Base-by-base conservation (phyloP, 2,113 vertebrate species). In the Trochalopteron elliotii region DNA sequence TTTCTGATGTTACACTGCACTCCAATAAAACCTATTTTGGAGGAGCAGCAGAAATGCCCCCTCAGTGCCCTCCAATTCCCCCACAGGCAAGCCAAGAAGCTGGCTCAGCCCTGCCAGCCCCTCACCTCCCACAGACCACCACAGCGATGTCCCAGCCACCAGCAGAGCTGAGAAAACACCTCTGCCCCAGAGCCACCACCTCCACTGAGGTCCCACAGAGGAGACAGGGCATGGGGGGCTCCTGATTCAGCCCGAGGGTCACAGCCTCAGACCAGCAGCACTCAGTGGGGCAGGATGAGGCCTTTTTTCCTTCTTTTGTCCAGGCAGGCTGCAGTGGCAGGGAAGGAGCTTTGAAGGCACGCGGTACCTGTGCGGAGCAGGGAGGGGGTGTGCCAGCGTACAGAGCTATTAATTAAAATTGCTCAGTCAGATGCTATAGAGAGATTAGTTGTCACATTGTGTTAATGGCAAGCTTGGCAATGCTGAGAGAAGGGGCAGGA, bases 381-480 rank as follows among this genome's bases (percentile, higher is more conserved):
- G 64, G 92, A 69, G 80, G 92, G 5, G 37, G 87, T 47, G 76
- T 64, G 93, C 93, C 14, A 70, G 80, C 67, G 78, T 63, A 71
- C 92, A 89, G 94, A 95, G 94, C 97, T 95, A 94, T 97, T 98
- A 98, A 98, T 98, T 98, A 98, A 98, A 98, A 96, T 94, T 97
- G 98, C 98, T 97, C 97, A 87, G 96, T 98, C 98, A 98, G 97
- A 97, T 97, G 98, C 97, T 98, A 95, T 95, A 96, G 97, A 97
- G 98, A 98, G 98, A 98, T 98, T 97, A 97, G 97, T 98, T 98
- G 98, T 98, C 98, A 98, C 98, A 98, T 98, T 98, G 98, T 97
- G 97, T 98, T 98, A 98, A 98, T 98, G 97, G 97, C 96, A 97
- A 97, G 97, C 97, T 96, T 95, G 95, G 98, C 96, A 96, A 96